These are phyloP conservation scores for Microhierax caerulescens DNA, from an alignment of 2,797 vertebrate genomes.

Conservation along the genomic window DNA sequence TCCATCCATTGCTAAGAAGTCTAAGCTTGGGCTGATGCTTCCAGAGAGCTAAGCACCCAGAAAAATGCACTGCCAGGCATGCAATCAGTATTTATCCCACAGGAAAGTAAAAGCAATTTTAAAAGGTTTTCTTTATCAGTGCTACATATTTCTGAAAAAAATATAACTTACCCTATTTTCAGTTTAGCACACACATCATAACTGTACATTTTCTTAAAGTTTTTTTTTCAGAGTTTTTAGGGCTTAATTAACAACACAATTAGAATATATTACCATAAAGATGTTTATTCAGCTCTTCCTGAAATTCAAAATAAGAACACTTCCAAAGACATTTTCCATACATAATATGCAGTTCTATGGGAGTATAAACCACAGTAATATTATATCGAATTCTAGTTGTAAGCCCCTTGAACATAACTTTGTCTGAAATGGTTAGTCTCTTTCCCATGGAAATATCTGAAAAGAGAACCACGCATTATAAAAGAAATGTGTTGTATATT, in stretches of 20 bases:
- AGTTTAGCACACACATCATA: neutral
- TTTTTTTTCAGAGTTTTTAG: neutral
- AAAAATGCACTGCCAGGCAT: neutral
- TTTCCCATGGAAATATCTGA: neutral
- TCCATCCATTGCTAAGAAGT: too few species aligned
- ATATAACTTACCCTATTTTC: neutral
- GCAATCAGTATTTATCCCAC: neutral
- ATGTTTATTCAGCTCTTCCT: neutral
- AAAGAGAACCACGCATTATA: neutral
- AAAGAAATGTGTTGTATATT: neutral
- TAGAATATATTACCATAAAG: neutral
- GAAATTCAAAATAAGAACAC: neutral
- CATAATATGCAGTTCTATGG: neutral
- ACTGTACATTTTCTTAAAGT: neutral
- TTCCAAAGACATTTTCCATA: neutral
- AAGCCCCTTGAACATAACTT: neutral
- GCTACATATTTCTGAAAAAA: neutral
- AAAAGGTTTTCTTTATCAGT: neutral
- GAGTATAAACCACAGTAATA: neutral
- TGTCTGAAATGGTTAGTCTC: neutral
- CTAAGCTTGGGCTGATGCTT: fast-evolving
- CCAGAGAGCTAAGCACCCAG: neutral
- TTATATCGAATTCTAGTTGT: neutral
- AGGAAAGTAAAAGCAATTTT: neutral
- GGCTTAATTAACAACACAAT: neutral